Base-by-base conservation (phyloP, 2,888 invertebrate genomes). In the Cephonodes hylas region DNA sequence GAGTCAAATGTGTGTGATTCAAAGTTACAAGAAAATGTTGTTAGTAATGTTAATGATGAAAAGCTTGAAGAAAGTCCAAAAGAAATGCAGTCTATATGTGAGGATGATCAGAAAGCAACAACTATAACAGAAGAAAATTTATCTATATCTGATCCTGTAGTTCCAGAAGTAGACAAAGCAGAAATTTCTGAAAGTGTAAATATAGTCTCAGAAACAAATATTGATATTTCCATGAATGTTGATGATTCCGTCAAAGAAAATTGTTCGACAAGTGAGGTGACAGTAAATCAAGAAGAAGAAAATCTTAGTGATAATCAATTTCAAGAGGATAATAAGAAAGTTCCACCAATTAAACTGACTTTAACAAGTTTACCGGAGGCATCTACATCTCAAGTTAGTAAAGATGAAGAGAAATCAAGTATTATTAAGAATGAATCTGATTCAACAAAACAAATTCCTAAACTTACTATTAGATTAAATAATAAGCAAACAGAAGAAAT, bases 391-490 rank as follows among this genome's bases (percentile, higher is more conserved):
- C 69, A 69, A 58, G 56, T 62, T 56, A 68, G 63, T 48, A 42
- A 57, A 23, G 34, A 15, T 45, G 61, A 58, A 46, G 58, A 46
- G 38, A 23, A 31, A 44, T 20, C 10, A 13, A 44, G 31, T 53
- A 59, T 64, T 62, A 45, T 44, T 67, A 69, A 77, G 61, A 76
- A 78, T 61, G 77, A 81, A 53, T 63, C 71, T 53, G 86, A 85
- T 42, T 69, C 75, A 60, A 69, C 72, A 57, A 92, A 89, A 80
- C 88, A 88, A 67, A 86, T 93, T 59, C 93, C 93, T 42, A 93
- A 93, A 80, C 75, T 93, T 65, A 93, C 93, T 58, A 93, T 93
- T 42, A 93, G 93, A 81, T 74, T 93, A 63, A 75, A 83, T 42
- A 83, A 76, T 67, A 93, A 87, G 75, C 84, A 82, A 69, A 46